These are phyloP conservation scores for Solenopsis fugax DNA, from an alignment of 1,140 invertebrate genomes.

Conservation along the genomic window DNA sequence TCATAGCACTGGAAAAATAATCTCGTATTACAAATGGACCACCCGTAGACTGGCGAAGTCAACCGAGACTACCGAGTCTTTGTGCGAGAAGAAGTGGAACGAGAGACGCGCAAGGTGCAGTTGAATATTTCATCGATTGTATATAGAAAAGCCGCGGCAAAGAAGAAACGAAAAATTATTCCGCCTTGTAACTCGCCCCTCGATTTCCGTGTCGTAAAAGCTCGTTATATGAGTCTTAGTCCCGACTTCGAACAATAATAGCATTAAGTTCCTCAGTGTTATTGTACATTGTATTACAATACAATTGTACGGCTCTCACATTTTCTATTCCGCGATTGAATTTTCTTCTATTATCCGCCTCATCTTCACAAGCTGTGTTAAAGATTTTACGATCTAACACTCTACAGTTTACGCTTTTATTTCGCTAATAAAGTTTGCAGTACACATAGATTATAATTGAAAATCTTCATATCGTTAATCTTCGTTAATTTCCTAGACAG, in stretches of 20 bases:
- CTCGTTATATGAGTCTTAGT: neutral
- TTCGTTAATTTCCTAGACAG: too few relatives aligned
- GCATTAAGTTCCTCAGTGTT: neutral
- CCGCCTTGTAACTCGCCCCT: neutral
- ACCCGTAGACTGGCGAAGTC: constrained; percentile 20
- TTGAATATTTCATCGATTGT: constrained; percentile 67
- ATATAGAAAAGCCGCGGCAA: constrained; percentile 3
- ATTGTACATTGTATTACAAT: constrained; percentile 13
- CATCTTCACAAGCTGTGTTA: neutral
- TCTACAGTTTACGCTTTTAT: neutral
- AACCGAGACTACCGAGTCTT: neutral
- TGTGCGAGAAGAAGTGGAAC: constrained; percentile 19
- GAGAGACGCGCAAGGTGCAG: neutral
- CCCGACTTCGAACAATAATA: constrained; percentile 2
- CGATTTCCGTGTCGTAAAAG: neutral
- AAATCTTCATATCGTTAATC: neutral
- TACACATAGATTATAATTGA: neutral
- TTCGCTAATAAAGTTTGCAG: neutral
- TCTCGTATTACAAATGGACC: constrained; percentile 20
- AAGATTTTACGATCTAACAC: neutral
- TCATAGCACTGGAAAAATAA: constrained; percentile 2
- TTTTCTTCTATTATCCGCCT: neutral
- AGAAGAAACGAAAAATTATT: constrained; percentile 36
- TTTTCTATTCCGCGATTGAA: constrained; percentile 1
- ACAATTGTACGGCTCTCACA: neutral